These are phyloP conservation scores for Malurus leucopterus DNA, from an alignment of 2,797 vertebrate species.

Conservation along the genomic window DNA sequence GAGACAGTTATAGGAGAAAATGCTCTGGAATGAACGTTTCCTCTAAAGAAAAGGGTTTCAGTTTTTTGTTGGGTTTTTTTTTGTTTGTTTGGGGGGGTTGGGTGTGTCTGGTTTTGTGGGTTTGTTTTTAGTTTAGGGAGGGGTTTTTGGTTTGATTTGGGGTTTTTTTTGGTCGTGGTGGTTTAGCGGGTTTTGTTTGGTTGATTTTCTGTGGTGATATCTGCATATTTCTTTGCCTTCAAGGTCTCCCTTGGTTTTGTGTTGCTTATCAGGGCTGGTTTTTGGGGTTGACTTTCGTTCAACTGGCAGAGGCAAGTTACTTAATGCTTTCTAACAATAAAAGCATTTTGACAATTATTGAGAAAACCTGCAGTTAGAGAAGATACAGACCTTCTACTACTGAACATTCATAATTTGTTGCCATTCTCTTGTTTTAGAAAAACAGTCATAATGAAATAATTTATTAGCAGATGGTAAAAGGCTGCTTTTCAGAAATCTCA, in stretches of 20 bases:
- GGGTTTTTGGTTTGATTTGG: not conserved
- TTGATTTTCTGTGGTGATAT: not conserved
- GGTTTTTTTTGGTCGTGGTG: not conserved
- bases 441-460: not conserved
- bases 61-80: too few species aligned
- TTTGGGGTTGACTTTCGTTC: not conserved
- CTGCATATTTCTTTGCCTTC: not conserved
- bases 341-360: not conserved
- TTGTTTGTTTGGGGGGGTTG: not conserved
- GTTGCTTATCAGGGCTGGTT: not conserved
- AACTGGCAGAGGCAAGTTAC: not conserved
- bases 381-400: not conserved
- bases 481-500: not conserved
- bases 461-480: not conserved
- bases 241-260: not conserved
- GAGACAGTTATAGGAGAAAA: too few species aligned
- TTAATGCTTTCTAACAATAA: not conserved
- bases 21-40: too few species aligned
- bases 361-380: not conserved
- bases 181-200: not conserved
- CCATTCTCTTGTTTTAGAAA: not conserved
- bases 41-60: too few species aligned
- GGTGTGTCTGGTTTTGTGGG: too few species aligned
- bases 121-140: not conserved
- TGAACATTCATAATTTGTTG: not conserved